Evolutionary conservation across 2,797 vertebrate species (phyloP).

Genomic region (Podarcis siculus): DNA sequence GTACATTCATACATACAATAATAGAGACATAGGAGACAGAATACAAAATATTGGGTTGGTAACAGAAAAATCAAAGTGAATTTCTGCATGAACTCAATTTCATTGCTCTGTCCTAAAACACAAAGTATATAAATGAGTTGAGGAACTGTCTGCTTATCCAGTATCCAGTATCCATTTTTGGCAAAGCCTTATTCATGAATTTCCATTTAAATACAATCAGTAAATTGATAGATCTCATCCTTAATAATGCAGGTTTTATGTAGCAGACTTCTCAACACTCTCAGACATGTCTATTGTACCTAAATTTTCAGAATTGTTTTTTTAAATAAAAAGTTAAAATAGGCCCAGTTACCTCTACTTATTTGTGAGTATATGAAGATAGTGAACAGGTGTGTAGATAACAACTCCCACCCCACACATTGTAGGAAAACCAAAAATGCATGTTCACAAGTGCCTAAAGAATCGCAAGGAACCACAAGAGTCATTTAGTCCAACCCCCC

Average conservation of each 20-base stretch:
- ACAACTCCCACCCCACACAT: background rate
- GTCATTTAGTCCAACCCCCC: too few relatives aligned
- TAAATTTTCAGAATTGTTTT: background rate
- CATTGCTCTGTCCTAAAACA: background rate
- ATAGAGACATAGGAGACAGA: background rate
- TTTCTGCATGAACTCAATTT: background rate
- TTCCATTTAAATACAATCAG: background rate
- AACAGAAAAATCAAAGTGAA: background rate
- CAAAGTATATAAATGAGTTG: background rate
- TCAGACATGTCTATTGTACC: background rate
- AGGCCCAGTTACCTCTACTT: background rate
- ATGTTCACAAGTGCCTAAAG: background rate
- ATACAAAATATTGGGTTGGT: background rate
- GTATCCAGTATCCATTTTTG: background rate
- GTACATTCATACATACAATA: background rate
- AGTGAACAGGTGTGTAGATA: background rate
- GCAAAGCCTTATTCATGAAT: background rate
- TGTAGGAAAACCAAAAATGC: background rate
- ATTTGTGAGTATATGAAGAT: background rate
- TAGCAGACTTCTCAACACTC: background rate
- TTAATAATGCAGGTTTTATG: background rate
- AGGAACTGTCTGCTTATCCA: background rate
- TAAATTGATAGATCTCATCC: background rate
- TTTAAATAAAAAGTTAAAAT: background rate
- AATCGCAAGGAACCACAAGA: background rate